Evolutionary conservation across 2,888 invertebrate species (phyloP).

Genomic region (Pseudolycoriella hygida): DNA sequence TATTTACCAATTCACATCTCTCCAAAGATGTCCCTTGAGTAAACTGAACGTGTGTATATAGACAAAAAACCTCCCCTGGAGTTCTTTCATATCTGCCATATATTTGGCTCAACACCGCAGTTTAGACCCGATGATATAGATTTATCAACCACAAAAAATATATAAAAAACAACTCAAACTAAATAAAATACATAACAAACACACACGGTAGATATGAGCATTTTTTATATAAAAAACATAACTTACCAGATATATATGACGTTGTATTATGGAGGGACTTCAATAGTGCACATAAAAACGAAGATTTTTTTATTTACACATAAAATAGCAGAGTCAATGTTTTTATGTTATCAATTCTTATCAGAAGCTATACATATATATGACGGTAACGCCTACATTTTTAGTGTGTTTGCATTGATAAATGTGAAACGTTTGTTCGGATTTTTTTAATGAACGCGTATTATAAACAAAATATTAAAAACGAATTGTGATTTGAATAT

Average conservation of each 20-base stretch:
- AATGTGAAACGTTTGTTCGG: no score
- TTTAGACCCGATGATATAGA: not conserved
- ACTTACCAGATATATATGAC: not conserved
- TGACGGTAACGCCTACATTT: constrained; percentile 1
- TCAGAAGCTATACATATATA: constrained; percentile 3
- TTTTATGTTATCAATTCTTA: constrained; percentile 7
- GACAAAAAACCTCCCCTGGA: constrained; percentile 1
- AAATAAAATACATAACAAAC: not conserved
- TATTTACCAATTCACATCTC: not conserved
- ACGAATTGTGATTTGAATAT: no score
- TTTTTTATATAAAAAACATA: constrained; percentile 1
- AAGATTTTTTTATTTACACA: not conserved
- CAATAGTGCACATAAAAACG: not conserved
- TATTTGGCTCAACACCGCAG: no score
- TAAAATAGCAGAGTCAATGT: not conserved
- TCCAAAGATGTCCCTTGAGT: constrained; percentile 1
- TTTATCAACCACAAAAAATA: not conserved
- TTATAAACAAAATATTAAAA: no score
- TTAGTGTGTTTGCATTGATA: not conserved
- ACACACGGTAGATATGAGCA: constrained; percentile 1
- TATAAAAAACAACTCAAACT: not conserved
- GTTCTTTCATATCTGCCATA: not conserved
- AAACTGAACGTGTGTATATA: not conserved
- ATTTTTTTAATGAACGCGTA: no score
- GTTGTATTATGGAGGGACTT: not conserved